Evolutionary conservation across 2,888 invertebrate genomes (phyloP).

Genomic region (Venustoraphidia nigricollis): DNA sequence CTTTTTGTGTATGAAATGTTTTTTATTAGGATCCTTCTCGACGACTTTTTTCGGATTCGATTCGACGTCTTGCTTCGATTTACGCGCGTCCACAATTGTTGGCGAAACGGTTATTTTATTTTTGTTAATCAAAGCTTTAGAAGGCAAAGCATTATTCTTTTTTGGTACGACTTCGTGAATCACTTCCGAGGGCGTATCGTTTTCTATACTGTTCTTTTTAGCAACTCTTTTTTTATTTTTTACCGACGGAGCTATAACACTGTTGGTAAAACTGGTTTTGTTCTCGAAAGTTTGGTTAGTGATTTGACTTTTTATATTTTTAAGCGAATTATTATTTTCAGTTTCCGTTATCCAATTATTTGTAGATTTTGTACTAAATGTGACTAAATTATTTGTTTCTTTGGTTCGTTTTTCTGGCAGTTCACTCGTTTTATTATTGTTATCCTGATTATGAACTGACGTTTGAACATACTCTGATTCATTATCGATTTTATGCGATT

Average conservation of each 20-base stretch:
- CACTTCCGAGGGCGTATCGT: conserved; percentile 6
- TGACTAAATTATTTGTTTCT: not conserved
- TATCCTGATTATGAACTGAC: conserved; percentile 10
- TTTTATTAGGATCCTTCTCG: conserved; percentile 14
- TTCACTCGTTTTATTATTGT: conserved; percentile 7
- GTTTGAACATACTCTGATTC: conserved; percentile 16
- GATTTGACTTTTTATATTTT: not conserved
- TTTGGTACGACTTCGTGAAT: conserved; percentile 8
- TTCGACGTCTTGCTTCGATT: conserved; percentile 18
- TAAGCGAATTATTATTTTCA: not conserved
- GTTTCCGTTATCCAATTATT: not conserved
- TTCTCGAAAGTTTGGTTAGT: too few relatives aligned
- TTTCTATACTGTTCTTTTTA: conserved; percentile 13
- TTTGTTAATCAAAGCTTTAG: conserved; percentile 14
- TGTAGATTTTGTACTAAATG: too few relatives aligned
- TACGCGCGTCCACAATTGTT: conserved; percentile 15
- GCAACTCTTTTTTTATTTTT: conserved; percentile 23
- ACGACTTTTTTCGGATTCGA: conserved; percentile 18
- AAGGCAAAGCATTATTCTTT: conserved; percentile 12
- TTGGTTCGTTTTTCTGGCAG: not conserved
- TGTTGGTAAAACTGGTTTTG: conserved; percentile 4
- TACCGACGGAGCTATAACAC: conserved; percentile 21
- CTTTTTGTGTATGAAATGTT: conserved; percentile 16
- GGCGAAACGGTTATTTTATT: conserved; percentile 11
- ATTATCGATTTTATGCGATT: conserved; percentile 17